Base-by-base conservation (phyloP, 2,797 vertebrate genomes). In the Bovichtus diacanthus region DNA sequence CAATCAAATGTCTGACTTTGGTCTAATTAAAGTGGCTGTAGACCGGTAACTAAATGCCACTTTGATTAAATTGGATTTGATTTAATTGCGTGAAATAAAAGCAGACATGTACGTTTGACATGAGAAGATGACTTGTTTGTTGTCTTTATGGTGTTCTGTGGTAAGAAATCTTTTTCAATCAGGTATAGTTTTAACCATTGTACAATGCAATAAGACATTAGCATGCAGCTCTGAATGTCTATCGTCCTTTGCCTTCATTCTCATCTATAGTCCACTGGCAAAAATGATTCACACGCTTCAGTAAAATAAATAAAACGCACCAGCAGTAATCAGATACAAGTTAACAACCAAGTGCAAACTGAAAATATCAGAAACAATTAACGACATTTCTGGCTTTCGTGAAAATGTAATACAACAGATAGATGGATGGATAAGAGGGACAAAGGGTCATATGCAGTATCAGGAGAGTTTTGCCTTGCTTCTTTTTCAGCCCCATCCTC, bases 21-120 rank as follows among this genome's bases (percentile, higher is more conserved):
- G 39, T 34, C 43, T 78, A 46, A 72, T 82, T 79, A 58, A 38
- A 80, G 6, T 12, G 16, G 38, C 21, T 25, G 16, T 70, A 19
- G 47, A 64, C 13, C 31, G 31, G 31, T 5, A 31, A 7, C n/a
- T 41, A 74, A 78, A 68, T 63, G 18, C 4, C 46, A 55, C 43
- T 78, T 41, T 31, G 6, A 62, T 81, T 34, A 18, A 0, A 60
- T 58, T 66, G 59, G 15, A 62, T 74, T 74, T 15, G 5, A 19
- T 53, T 69, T 31, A 39, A 63, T 3, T 16, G 4, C 8, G n/a
- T 16, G 4, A 19, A 13, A 51, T 44, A 19, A 56, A 54, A 47
- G 39, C 15, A 9, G 9, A 21, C 34, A 13, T 9, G 25, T 36
- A 54, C 39, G 13, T 61, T 25, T 25, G n/a, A n/a, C 19, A 11